These are phyloP conservation scores for Microlaimidae sp. DNA, from an alignment of 2,888 invertebrate genomes.

Conservation along the genomic window DNA sequence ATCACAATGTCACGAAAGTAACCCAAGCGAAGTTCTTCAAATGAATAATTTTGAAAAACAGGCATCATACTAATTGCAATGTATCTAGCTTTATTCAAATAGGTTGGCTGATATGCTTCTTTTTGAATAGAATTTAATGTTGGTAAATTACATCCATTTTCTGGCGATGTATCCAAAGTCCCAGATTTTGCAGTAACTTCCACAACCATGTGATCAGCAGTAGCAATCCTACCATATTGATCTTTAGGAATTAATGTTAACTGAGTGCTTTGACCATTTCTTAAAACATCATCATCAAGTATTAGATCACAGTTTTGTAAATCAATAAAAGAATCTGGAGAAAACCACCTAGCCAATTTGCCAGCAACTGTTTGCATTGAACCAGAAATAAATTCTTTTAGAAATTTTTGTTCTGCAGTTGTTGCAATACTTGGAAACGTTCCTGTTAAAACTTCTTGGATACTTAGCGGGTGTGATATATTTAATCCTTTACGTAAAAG, in stretches of 20 bases:
- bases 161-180: background rate
- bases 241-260: constrained; percentile 65
- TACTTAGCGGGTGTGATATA: constrained; percentile 63
- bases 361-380: constrained; percentile 71
- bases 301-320: constrained; percentile 51
- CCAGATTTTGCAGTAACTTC: constrained; percentile 16
- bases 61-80: constrained; percentile 90
- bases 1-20: constrained; percentile 10
- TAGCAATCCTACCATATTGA: constrained; percentile 73
- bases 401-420: constrained; percentile 73
- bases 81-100: constrained; percentile 43
- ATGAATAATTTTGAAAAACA: constrained; percentile 56
- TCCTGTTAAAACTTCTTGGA: constrained; percentile 68
- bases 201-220: constrained; percentile 66
- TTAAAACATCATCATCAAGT: constrained; percentile 48
- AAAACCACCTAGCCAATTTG: constrained; percentile 78
- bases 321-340: constrained; percentile 77
- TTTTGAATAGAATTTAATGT: constrained; percentile 18
- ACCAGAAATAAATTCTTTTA: constrained; percentile 75
- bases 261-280: constrained; percentile 65
- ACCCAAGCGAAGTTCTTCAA: constrained; percentile 64
- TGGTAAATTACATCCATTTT: constrained; percentile 5
- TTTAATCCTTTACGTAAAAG: constrained; percentile 76
- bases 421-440: constrained; percentile 45
- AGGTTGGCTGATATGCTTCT: constrained; percentile 26